Conservation (phyloP, 2,797 vertebrate genomes). For the Neosilurus mollespiculum region DNA sequence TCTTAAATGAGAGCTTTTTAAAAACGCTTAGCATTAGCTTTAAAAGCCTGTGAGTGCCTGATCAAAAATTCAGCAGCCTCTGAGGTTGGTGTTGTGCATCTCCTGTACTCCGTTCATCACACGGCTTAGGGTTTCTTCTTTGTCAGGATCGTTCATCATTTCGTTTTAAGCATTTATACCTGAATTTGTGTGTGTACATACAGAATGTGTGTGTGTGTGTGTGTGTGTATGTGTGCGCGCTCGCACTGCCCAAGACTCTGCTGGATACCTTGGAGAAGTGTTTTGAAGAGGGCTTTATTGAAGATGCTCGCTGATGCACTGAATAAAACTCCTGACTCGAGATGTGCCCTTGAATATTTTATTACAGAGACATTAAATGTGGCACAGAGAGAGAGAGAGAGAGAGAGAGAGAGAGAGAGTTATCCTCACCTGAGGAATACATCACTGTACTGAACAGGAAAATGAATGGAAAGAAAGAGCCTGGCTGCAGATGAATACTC, state of each 20-base stretch:
- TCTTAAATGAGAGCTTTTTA: conserved; percentile 32
- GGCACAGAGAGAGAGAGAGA: background rate
- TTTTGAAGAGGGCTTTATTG: conserved; percentile 8
- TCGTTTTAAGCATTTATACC: conserved; percentile 21
- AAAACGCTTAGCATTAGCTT: conserved; percentile 31
- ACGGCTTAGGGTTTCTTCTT: background rate
- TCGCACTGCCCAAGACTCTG: background rate
- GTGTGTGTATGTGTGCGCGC: background rate
- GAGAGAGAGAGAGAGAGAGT: too few relatives aligned
- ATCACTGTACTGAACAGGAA: too few relatives aligned
- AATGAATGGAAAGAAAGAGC: too few relatives aligned
- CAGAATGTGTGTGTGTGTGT: conserved; percentile 1
- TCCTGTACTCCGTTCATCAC: conserved; percentile 1
- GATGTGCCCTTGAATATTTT: background rate
- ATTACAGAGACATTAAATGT: background rate
- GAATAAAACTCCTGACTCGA: background rate
- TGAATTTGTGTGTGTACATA: background rate
- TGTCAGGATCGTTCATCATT: conserved; percentile 30
- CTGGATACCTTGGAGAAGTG: background rate
- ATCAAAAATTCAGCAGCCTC: conserved; percentile 36
- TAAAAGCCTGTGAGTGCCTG: conserved; percentile 26
- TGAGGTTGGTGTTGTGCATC: background rate
- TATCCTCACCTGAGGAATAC: too few relatives aligned
- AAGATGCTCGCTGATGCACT: conserved; percentile 18
- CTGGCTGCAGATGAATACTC: too few relatives aligned